These are phyloP conservation scores for Pterobdella sp. DNA, from an alignment of 2,888 invertebrate genomes.

Conservation along the genomic window DNA sequence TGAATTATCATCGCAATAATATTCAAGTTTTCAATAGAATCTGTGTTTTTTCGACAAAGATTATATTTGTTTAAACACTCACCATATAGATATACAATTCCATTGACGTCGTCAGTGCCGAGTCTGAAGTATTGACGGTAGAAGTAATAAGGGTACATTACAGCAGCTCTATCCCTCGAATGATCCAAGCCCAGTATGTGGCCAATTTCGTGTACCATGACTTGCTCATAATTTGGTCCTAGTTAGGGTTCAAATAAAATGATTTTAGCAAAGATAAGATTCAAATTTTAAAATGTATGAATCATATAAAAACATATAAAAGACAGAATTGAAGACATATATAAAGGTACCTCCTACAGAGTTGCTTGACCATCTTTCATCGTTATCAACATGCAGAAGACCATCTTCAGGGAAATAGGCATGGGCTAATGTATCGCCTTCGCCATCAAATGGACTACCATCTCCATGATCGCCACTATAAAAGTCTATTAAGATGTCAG, in stretches of 20 bases:
- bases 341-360: no score
- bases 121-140: slow-evolving; percentile 33
- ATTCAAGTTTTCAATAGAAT: no score
- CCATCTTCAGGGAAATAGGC: slow-evolving; percentile 20
- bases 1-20: no score
- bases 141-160: slow-evolving; percentile 16
- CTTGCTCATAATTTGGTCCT: neutral
- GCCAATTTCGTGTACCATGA: slow-evolving; percentile 12
- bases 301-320: no score
- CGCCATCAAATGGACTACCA: slow-evolving; percentile 15
- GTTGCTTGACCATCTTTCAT: slow-evolving; percentile 10
- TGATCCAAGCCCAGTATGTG: slow-evolving; percentile 15
- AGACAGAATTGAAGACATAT: no score
- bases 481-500: slow-evolving; percentile 1
- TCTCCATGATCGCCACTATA: slow-evolving; percentile 23
- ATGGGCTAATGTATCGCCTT: slow-evolving; percentile 5
- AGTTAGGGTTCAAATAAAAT: no score
- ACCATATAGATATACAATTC: slow-evolving; percentile 42
- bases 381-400: slow-evolving; percentile 4
- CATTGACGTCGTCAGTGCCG: slow-evolving; percentile 32
- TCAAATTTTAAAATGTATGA: no score
- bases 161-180: neutral
- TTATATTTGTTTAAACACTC: no score
- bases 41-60: no score
- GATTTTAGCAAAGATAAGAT: no score